Conservation (phyloP, 1,140 invertebrate species). For the Drosophila sulfurigaster region DNA sequence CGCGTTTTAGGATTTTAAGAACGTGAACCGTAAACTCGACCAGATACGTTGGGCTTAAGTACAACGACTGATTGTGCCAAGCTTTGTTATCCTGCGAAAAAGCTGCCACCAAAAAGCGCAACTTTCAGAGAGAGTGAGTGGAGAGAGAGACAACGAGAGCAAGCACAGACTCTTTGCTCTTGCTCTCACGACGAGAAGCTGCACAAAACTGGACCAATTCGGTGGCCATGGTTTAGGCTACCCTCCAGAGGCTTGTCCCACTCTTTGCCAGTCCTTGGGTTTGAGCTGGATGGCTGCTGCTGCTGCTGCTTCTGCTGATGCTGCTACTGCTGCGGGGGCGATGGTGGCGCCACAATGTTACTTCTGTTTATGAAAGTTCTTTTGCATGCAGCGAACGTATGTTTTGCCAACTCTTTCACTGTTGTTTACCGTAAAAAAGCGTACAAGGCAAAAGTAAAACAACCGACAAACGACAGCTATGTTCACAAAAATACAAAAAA, state of each 20-base stretch:
- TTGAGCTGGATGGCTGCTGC: too few relatives aligned
- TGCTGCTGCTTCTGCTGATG: neutral
- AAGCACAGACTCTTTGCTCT: constrained; percentile 16
- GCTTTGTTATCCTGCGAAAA: constrained; percentile 81
- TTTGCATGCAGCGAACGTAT: constrained; percentile 62
- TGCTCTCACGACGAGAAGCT: constrained; percentile 5
- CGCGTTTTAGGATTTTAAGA: constrained; percentile 14
- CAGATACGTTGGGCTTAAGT: constrained; percentile 71
- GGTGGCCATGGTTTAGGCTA: constrained; percentile 4
- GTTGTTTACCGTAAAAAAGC: constrained; percentile 63
- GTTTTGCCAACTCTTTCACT: constrained; percentile 72
- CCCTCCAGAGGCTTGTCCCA: neutral
- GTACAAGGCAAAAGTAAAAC: constrained; percentile 40
- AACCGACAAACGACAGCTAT: constrained; percentile 41
- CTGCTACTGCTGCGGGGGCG: neutral
- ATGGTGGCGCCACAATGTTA: neutral
- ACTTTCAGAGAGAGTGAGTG: constrained; percentile 40
- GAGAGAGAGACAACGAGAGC: constrained; percentile 6
- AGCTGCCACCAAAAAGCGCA: constrained; percentile 73
- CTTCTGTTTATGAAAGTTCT: constrained; percentile 58
- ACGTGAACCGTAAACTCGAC: constrained; percentile 54
- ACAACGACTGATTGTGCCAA: constrained; percentile 77
- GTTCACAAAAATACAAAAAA: neutral
- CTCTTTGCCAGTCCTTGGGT: neutral
- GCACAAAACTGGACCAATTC: constrained; percentile 38